Evolutionary conservation across 2,113 vertebrate species (phyloP).

Genomic region (Sclerurus mexicanus): DNA sequence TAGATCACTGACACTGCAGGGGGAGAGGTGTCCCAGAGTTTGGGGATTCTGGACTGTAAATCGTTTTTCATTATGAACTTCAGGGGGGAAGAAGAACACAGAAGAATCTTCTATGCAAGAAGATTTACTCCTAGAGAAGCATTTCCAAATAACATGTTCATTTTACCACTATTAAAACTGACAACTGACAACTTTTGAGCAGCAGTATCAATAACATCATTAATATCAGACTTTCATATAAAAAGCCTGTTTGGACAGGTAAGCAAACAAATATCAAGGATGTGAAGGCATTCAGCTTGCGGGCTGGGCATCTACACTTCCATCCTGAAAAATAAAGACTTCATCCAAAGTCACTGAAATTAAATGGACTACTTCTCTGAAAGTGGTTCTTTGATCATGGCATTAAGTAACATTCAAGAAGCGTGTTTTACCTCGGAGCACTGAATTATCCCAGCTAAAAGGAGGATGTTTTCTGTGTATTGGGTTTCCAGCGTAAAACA

Average conservation of each 20-base stretch:
- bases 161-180: background rate
- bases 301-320: background rate
- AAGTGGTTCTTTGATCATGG: background rate
- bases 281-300: background rate
- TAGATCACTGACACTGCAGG: background rate
- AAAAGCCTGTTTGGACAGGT: background rate
- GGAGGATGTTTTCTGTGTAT: background rate
- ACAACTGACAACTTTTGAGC: background rate
- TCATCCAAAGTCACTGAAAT: background rate
- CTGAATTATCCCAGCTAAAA: background rate
- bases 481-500: background rate
- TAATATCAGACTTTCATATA: background rate
- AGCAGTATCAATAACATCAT: background rate
- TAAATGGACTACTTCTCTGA: background rate
- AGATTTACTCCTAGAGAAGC: background rate
- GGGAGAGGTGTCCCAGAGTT: background rate
- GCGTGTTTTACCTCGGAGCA: background rate
- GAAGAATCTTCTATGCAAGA: background rate
- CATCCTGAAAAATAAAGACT: background rate
- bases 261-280: background rate
- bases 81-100: background rate
- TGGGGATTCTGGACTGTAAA: background rate
- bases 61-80: background rate
- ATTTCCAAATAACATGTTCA: background rate
- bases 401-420: background rate